These are phyloP conservation scores for Ennomos quercinarius DNA, from an alignment of 2,888 invertebrate species.

Conservation along the genomic window DNA sequence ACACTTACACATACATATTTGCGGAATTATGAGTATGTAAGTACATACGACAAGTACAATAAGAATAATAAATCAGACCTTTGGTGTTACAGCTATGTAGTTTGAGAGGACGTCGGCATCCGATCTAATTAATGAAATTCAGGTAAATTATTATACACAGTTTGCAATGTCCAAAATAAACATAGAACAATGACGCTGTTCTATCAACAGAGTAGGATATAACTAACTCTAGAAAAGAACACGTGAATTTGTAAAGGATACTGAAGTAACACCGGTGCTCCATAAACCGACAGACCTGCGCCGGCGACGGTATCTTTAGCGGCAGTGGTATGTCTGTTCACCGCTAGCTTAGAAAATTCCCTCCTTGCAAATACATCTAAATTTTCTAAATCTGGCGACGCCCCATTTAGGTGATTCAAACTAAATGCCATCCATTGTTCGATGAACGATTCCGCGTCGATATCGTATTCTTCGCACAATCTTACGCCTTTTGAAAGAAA, in stretches of 20 bases:
- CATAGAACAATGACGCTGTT: slow-evolving; percentile 13
- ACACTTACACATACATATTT: slow-evolving; percentile 13
- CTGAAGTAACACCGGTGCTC: slow-evolving; percentile 63
- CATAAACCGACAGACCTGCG: slow-evolving; percentile 71
- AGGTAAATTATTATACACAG: slow-evolving; percentile 17
- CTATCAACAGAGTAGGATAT: slow-evolving; percentile 6
- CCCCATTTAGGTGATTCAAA: slow-evolving; percentile 87
- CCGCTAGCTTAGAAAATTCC: slow-evolving; percentile 84
- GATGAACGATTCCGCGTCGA: slow-evolving; percentile 89
- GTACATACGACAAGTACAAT: slow-evolving; percentile 20
- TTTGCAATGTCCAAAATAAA: slow-evolving; percentile 7
- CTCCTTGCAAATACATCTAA: slow-evolving; percentile 88
- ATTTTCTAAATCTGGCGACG: slow-evolving; percentile 85
- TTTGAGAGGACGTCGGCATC: slow-evolving; percentile 76
- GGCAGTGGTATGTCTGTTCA: slow-evolving; percentile 62
- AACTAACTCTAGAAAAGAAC: slow-evolving; percentile 41
- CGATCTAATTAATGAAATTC: slow-evolving; percentile 58
- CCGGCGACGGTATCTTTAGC: slow-evolving; percentile 71
- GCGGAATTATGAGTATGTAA: slow-evolving; percentile 11
- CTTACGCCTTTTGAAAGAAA: slow-evolving; percentile 83
- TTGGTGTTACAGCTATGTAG: slow-evolving; percentile 72
- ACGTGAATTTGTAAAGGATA: slow-evolving; percentile 80
- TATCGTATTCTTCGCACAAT: slow-evolving; percentile 87
- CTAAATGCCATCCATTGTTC: slow-evolving; percentile 93
- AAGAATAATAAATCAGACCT: slow-evolving; percentile 50